Conservation (phyloP, 2,113 vertebrate species). For the Anarhynchus alexandrinus region DNA sequence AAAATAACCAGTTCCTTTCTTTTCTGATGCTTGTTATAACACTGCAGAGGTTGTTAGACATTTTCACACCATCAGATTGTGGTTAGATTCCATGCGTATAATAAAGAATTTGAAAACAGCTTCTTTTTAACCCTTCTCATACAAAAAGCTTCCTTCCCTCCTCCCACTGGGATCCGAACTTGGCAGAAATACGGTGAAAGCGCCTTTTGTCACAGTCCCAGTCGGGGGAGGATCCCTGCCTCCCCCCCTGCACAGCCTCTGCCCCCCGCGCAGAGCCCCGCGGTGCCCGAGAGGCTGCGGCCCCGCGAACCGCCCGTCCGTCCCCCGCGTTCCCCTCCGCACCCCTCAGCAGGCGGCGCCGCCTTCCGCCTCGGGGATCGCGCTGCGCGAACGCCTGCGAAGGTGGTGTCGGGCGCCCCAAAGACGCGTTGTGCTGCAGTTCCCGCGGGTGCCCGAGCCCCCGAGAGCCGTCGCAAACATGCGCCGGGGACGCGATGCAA, state of each 20-base stretch:
- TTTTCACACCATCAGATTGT: not conserved
- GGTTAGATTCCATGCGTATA: not conserved
- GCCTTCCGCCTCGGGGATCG: not conserved
- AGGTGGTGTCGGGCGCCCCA: not conserved
- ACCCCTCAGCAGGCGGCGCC: not conserved
- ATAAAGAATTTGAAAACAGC: not conserved
- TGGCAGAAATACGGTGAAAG: not conserved
- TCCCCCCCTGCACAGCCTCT: not conserved
- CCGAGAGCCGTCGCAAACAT: not conserved
- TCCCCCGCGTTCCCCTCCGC: not conserved
- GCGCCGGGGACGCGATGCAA: not conserved
- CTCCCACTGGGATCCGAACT: not conserved
- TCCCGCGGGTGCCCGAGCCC: not conserved
- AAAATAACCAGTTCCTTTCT: not conserved
- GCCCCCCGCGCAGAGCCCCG: accelerated
- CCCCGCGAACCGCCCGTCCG: not conserved
- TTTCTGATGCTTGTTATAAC: not conserved
- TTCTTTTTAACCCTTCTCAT: not conserved
- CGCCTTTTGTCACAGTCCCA: not conserved
- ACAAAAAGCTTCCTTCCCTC: not conserved
- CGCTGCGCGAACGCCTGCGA: not conserved
- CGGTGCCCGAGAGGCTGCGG: not conserved
- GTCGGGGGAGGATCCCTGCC: not conserved
- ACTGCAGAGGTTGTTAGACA: not conserved
- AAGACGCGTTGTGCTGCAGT: not conserved